Base-by-base conservation (phyloP, 2,888 invertebrate species). In the Luperina testacea region DNA sequence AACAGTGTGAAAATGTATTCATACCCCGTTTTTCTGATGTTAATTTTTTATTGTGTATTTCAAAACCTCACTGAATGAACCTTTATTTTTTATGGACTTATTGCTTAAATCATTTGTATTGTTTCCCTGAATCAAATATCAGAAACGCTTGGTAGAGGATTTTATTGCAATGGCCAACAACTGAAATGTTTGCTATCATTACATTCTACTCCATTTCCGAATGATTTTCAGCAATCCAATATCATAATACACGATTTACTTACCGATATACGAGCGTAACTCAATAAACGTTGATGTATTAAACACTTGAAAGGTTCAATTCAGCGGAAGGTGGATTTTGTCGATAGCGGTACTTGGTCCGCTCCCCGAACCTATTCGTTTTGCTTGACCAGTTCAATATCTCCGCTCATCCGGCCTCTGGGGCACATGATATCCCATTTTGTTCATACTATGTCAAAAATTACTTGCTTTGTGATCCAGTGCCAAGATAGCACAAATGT, bases 381-480 rank as follows among this genome's bases (percentile, higher is more conserved):
- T 92, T 91, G 90, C 90, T 89, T 90, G 88, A 85, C 91, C 87
- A 91, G 92, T 91, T 90, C 92, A 93, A 94, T 94, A 94, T 94
- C 92, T 92, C 89, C 93, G 94, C 93, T 94, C 93, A 90, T 90
- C 88, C 89, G 91, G 89, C 94, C 93, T 92, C 92, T 81, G 92
- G 94, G 93, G 92, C 90, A 86, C 90, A 89, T 89, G 90, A 92
- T 93, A 92, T 92, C 91, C 92, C 91, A 92, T 93, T 94, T 93
- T 93, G 92, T 93, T 93, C 92, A 92, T 93, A 93, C 92, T 91
- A 91, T 91, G 92, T 93, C 94, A 94, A 94, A 94, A 95, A 94
- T 92, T 92, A 91, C 92, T 91, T 91, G 93, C 93, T 92, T 93
- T 92, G 93, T 93, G 94, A 89, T 83, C 81, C 86, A 70, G 45